phyloP scores from a whole-genome alignment of 1,140 invertebrate species.

The Drosophila elegans region DNA sequence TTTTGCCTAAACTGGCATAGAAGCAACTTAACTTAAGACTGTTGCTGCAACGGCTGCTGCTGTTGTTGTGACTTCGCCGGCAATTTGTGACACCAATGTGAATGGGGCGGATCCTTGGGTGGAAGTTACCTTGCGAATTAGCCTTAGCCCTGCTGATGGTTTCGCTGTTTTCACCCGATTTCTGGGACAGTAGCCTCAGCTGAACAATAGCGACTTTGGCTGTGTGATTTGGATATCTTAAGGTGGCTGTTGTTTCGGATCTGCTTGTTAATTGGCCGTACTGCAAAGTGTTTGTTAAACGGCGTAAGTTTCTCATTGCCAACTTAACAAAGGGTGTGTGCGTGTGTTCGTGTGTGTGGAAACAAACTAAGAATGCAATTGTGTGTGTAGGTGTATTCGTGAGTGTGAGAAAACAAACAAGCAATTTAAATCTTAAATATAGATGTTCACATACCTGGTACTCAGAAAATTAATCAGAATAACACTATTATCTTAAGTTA shows the following conservation, averaged over 20 bases:
- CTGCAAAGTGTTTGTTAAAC: constrained; percentile 64
- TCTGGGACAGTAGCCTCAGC: constrained; percentile 1
- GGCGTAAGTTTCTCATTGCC: constrained; percentile 58
- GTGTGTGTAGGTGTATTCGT: constrained; percentile 6
- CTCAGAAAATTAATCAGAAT: neutral
- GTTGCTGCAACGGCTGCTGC: neutral
- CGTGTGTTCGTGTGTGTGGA: constrained; percentile 9
- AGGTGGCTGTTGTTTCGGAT: constrained; percentile 32
- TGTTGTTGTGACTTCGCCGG: neutral
- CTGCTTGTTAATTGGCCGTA: constrained; percentile 47
- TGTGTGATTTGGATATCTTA: constrained; percentile 32
- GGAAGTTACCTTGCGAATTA: neutral
- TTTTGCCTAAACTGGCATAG: constrained; percentile 64
- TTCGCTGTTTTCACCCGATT: neutral
- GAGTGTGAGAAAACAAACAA: constrained; percentile 5
- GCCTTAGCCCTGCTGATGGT: neutral
- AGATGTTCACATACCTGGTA: constrained; percentile 6
- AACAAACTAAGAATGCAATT: constrained; percentile 23
- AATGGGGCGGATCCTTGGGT: constrained; percentile 25
- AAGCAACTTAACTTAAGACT: constrained; percentile 10
- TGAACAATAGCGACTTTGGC: constrained; percentile 21
- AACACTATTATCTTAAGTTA: neutral
- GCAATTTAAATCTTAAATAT: constrained; percentile 1
- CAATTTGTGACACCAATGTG: constrained; percentile 13
- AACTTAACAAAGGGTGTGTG: constrained; percentile 29